A percentile compares a stretch with the other conserved stretches of the same genome.
Evolutionary conservation across 2,888 invertebrate species (phyloP).

Genomic region (Halictus quadricinctus): DNA sequence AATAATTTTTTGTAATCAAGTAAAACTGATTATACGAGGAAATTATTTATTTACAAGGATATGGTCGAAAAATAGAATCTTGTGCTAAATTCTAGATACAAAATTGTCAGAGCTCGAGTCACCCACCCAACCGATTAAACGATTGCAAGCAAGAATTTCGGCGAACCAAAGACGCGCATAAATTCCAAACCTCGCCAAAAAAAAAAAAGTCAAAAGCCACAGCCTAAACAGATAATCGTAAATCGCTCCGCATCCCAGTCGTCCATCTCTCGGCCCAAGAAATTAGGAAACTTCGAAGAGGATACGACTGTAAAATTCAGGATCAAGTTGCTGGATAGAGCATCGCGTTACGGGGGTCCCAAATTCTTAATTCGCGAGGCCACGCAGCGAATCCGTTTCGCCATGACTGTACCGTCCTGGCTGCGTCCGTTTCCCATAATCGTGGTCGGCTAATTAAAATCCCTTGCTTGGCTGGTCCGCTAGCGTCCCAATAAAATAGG

Average conservation of each 20-base stretch:
- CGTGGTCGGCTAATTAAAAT: neutral
- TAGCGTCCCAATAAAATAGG: conserved; percentile 8
- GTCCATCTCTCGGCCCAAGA: neutral
- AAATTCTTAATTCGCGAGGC: conserved; percentile 1
- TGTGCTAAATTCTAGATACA: no score
- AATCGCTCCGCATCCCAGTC: neutral
- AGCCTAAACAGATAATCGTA: neutral
- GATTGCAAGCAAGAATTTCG: neutral
- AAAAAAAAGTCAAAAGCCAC: neutral
- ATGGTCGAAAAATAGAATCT: no score
- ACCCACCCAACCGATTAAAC: neutral
- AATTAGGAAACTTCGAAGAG: conserved; percentile 1
- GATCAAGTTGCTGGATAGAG: conserved; percentile 32
- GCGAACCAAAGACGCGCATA: neutral
- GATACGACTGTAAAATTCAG: conserved; percentile 24
- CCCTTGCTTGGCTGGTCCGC: neutral
- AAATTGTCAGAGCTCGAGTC: no score
- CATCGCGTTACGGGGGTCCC: conserved; percentile 36
- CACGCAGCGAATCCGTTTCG: conserved; percentile 6
- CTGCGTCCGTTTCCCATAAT: neutral
- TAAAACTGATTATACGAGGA: no score
- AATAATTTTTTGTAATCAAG: no score
- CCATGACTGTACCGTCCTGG: neutral
- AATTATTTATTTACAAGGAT: no score
- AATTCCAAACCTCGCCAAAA: neutral